Evolutionary conservation across 2,113 vertebrate genomes (phyloP), one percentile per base, ranked within the genome.

Genomic region (Paramisgurnus dabryanus): DNA sequence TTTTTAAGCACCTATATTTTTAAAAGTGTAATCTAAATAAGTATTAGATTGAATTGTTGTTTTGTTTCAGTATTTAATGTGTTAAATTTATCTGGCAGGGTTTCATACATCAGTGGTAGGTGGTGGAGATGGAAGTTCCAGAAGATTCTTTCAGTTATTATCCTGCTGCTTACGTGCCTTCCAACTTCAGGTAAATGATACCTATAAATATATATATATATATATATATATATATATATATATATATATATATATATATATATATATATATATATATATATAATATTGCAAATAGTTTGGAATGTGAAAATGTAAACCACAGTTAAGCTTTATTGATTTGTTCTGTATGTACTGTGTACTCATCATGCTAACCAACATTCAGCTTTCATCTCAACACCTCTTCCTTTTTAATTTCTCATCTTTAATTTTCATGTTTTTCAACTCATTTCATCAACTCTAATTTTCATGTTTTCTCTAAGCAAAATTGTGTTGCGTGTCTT

Each of bases 51-150:
- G 17, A 55, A 15, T 75, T 43, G 18, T 75, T 9, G 12, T 60
- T 57, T 8, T 72, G 9, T 84, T 55, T 15, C 18, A 11, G 13
- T 27, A 13, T 67, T 1, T 79, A 45, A 78, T 45, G 50, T n/a
- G 6, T 15, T 18, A 17, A 55, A 40, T 69, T 27, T 63, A 15
- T 49, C 9, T 78, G 18, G 40, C 87, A 98, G 97, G 96, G 94
- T 94, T 92, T 93, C 88, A 79, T 88, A 80, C 78, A 76, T 88
- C 50, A 89, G 78, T 75, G 83, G 91, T 82, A 86, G 90, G 88
- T 93, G 93, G 91, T 92, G 91, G 93, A 94, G 94, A 89, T 92
- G 93, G 96, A 95, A 94, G 88, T 90, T 94, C 82, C 84, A 71
- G 27, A 85, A 84, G 10, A 86, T 92, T 67, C 84, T 96, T 11